phyloP scores from a whole-genome alignment of 2,797 vertebrate species.

The Falco peregrinus region DNA sequence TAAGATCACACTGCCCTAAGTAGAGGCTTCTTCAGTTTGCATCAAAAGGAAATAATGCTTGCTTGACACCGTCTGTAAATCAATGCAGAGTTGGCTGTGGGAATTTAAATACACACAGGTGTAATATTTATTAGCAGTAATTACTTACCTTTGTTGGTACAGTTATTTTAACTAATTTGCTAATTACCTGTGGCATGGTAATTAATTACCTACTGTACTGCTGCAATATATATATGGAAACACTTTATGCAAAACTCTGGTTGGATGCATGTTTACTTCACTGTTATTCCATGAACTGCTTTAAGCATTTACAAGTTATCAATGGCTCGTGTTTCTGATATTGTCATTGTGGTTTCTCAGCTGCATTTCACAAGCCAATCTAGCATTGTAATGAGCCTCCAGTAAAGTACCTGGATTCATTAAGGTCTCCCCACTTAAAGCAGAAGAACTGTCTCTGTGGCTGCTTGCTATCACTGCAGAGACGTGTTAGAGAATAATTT shows the following conservation, averaged over 20 bases:
- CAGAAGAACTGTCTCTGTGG: not conserved
- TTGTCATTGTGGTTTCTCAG: not conserved
- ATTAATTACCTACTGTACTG: not conserved
- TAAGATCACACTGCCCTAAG: not conserved
- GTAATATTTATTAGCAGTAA: constrained; percentile 22
- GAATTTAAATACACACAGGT: not conserved
- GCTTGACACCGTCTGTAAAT: not conserved
- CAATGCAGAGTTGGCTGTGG: not conserved
- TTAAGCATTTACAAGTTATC: not conserved
- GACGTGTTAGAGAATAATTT: not conserved
- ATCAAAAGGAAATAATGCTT: not conserved
- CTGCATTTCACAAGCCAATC: not conserved
- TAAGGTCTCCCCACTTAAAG: not conserved
- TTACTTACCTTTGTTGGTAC: constrained; percentile 1
- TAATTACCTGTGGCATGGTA: not conserved
- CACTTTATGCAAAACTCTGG: not conserved
- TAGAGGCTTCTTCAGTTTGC: not conserved
- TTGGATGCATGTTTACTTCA: not conserved
- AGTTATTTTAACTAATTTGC: constrained; percentile 15
- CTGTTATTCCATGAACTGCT: not conserved
- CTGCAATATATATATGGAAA: not conserved
- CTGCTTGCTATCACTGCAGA: not conserved
- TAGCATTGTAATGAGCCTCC: not conserved
- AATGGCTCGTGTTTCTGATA: not conserved
- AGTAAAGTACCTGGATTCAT: not conserved